These are phyloP conservation scores for Trichopoda pennipes DNA, from an alignment of 2,888 invertebrate genomes.

Conservation along the genomic window DNA sequence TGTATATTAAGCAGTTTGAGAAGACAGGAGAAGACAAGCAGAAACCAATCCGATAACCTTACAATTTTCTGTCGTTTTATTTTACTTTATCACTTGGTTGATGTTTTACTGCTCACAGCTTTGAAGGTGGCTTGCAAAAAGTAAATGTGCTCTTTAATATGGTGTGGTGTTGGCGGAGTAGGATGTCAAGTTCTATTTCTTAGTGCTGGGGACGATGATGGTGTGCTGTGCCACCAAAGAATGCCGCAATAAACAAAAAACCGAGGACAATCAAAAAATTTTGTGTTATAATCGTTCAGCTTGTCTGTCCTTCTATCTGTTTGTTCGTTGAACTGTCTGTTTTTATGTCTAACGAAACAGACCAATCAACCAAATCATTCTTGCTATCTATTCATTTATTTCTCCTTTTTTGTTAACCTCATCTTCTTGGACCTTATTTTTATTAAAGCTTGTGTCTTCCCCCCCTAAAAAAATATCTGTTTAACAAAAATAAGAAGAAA, in stretches of 20 bases:
- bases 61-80: conserved; percentile 66
- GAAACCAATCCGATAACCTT: conserved; percentile 64
- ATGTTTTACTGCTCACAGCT: conserved; percentile 53
- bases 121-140: conserved; percentile 41
- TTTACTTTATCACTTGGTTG: conserved; percentile 66
- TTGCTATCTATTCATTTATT: conserved; percentile 47
- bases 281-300: conserved; percentile 60
- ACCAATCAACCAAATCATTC: conserved; percentile 65
- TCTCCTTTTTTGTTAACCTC: conserved; percentile 31
- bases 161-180: conserved; percentile 45
- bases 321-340: conserved; percentile 53
- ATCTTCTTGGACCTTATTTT: conserved; percentile 29
- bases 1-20: conserved; percentile 41
- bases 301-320: conserved; percentile 53
- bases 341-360: conserved; percentile 50
- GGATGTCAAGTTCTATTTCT: conserved; percentile 47
- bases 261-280: conserved; percentile 63
- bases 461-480: neutral
- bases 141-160: neutral
- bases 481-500: too few relatives aligned
- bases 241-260: conserved; percentile 50
- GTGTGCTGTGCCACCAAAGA: conserved; percentile 59
- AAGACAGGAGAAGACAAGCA: conserved; percentile 56
- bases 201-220: conserved; percentile 29
- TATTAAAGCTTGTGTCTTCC: conserved; percentile 8